Evolutionary conservation across 2,113 vertebrate species (phyloP), one percentile per base, ranked within the genome.

Genomic region (Tamias sibiricus): DNA sequence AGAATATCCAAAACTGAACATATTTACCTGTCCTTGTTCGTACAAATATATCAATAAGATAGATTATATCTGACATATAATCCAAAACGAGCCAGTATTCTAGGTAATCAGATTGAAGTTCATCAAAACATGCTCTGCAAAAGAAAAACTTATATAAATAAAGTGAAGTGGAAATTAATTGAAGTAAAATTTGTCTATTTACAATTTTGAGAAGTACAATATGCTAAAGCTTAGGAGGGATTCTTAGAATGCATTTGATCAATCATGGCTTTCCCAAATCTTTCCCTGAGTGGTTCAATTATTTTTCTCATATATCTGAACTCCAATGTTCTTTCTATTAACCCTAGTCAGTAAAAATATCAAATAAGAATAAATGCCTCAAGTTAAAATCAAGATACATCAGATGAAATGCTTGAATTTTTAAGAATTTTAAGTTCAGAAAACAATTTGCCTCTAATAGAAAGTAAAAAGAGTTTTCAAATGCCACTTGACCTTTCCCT

Each of bases 91-190:
- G 98, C 99, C 99, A 99, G 0, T 59, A 83, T 3, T 11, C 68
- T 94, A 99, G 37, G 80, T 99, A 99, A 97, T 99, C 99, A 0
- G 98, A 97, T 95, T 99, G 99, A 72, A 99, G 98, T 96, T 99
- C 99, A 96, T 99, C 99, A 92, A 99, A 99, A 96, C 99, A 99
- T 9, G 99, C 99, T 98, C 99, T 99, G 98, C 77, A 97, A 97
- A 77, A 95, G 54, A 96, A 96, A 96, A 84, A 47, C 2, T 80
- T 76, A 11, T 42, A 44, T 92, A 75, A 95, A 85, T 87, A 85
- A 95, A 90, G 87, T 71, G 6, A 90, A 71, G 54, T 12, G 30
- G 52, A 62, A 22, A 30, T 5, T 4, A 64, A 47, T 28, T 64
- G 35, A 40, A 89, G 22, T 93, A 71, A 66, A 90, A 80, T 3